A percentile compares a stretch with the other conserved stretches of the same genome.
These are phyloP conservation scores for Cerastis rubricosa DNA, from an alignment of 2,888 invertebrate species.

Conservation along the genomic window DNA sequence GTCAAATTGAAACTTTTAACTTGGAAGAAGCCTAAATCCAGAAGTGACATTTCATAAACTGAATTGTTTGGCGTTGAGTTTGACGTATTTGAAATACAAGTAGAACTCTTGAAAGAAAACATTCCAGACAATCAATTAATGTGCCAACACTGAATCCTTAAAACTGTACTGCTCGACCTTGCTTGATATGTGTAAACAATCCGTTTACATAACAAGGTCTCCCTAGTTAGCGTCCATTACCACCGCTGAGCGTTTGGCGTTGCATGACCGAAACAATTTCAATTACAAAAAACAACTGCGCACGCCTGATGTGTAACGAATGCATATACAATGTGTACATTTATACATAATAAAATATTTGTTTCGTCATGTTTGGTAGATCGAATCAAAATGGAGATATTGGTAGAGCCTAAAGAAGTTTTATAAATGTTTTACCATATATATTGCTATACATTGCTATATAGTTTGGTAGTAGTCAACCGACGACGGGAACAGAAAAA, in stretches of 20 bases:
- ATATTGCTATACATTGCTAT: neutral
- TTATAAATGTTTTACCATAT: neutral
- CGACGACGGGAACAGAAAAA: neutral
- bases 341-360: conserved; percentile 48
- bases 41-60: neutral
- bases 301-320: conserved; percentile 69
- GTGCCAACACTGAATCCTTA: conserved; percentile 56
- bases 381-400: conserved; percentile 33
- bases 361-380: conserved; percentile 35
- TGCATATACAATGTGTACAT: conserved; percentile 59
- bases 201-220: conserved; percentile 82
- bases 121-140: conserved; percentile 32
- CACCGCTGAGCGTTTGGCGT: conserved; percentile 65
- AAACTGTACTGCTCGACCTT: conserved; percentile 76
- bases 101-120: conserved; percentile 19
- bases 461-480: neutral
- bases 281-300: conserved; percentile 73
- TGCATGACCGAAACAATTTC: conserved; percentile 80
- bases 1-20: neutral
- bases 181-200: conserved; percentile 80
- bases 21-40: neutral
- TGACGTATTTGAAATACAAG: conserved; percentile 2
- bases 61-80: no score
- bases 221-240: conserved; percentile 72
- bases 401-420: neutral